These are phyloP conservation scores for Cervus canadensis DNA, from an alignment of 2,113 vertebrate species.

Conservation along the genomic window DNA sequence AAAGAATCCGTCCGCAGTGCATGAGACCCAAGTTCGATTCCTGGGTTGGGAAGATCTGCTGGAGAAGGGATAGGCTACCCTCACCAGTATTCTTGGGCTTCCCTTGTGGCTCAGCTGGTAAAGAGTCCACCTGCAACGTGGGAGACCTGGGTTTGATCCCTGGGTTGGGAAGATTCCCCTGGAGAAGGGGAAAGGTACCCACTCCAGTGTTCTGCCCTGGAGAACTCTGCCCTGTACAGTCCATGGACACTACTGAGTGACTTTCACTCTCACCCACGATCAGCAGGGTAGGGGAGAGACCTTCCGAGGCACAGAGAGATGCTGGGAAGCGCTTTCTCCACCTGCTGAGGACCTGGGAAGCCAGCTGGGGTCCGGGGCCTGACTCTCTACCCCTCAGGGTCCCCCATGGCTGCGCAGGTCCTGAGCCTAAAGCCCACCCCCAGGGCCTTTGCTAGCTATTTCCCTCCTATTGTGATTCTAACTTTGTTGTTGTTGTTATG, in stretches of 20 bases:
- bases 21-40: background rate
- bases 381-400: background rate
- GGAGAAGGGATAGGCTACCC: background rate
- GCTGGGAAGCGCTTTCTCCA: background rate
- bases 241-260: background rate
- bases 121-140: background rate
- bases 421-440: background rate
- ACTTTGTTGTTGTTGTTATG: background rate
- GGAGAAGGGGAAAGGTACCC: background rate
- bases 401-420: background rate
- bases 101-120: background rate
- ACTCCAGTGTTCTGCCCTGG: background rate
- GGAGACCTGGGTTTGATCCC: background rate
- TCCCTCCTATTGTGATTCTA: background rate
- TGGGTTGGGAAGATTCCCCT: background rate
- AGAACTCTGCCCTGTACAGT: background rate
- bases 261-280: background rate
- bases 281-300: background rate
- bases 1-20: background rate
- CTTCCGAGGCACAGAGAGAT: background rate
- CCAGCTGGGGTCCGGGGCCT: background rate
- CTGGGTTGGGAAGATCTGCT: background rate
- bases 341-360: background rate
- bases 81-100: background rate
- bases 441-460: background rate